phyloP scores from a whole-genome alignment of 30 jellyfish, hydroid and myxozoan genomes.

The Rhopilema esculentum region DNA sequence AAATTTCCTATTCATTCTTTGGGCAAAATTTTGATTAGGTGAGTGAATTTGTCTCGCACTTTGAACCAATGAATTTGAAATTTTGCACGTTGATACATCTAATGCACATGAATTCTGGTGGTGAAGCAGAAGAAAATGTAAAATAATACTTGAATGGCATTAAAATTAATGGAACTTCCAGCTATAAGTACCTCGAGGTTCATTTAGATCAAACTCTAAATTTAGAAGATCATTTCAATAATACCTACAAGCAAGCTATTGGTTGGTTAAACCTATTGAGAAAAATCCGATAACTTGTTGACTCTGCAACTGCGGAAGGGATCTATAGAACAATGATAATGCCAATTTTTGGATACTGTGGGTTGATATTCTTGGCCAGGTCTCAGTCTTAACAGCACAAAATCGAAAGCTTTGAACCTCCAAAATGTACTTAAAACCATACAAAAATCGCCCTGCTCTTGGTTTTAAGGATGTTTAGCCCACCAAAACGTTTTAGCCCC shows the following conservation, averaged over 20 bases:
- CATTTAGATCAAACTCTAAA: constrained; percentile 33
- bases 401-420: constrained; percentile 48
- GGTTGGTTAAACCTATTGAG: constrained; percentile 63
- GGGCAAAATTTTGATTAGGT: too few relatives aligned
- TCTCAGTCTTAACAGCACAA: constrained; percentile 31
- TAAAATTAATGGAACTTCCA: constrained; percentile 59
- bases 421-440: constrained; percentile 18
- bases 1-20: too few relatives aligned
- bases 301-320: constrained; percentile 19
- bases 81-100: too few relatives aligned
- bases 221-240: constrained; percentile 40
- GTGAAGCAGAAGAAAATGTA: constrained; percentile 20
- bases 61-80: too few relatives aligned
- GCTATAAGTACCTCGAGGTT: constrained; percentile 52
- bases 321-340: too few relatives aligned
- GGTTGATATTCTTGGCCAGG: constrained; percentile 23
- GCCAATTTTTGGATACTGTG: constrained; percentile 40
- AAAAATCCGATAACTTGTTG: constrained; percentile 17
- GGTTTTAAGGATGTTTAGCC: too few relatives aligned
- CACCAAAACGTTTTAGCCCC: too few relatives aligned
- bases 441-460: constrained; percentile 25
- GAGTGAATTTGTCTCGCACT: too few relatives aligned
- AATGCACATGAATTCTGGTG: too few relatives aligned
- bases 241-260: constrained; percentile 59
- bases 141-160: constrained; percentile 38